These are phyloP conservation scores for Lytechinus pictus DNA, from an alignment of 35 echinoderm and acorn worm genomes.

Conservation along the genomic window DNA sequence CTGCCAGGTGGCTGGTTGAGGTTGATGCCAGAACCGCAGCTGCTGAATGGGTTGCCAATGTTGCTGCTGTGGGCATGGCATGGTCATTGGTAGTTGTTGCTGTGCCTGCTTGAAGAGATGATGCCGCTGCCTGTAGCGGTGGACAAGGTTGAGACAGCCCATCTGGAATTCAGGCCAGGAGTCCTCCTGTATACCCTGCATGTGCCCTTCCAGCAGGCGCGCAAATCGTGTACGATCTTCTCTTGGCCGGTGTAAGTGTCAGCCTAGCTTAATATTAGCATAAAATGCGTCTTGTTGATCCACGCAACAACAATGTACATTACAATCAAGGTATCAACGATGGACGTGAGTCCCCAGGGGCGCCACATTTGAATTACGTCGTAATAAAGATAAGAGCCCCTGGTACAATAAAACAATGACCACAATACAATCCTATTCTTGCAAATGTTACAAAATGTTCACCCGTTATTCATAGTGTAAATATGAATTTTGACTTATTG, in stretches of 20 bases:
- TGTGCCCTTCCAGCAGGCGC: slow-evolving; percentile 71
- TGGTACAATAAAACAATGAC: too few relatives aligned
- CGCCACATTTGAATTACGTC: too few relatives aligned
- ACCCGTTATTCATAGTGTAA: too few relatives aligned
- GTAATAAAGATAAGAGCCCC: too few relatives aligned
- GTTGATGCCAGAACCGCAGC: slow-evolving; percentile 65
- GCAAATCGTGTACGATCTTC: slow-evolving; percentile 64
- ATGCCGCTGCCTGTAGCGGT: slow-evolving; percentile 52
- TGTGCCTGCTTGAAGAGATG: slow-evolving; percentile 43
- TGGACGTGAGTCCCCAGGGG: slow-evolving; percentile 35
- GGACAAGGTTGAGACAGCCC: slow-evolving; percentile 69
- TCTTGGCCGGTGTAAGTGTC: slow-evolving; percentile 58
- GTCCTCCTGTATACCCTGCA: slow-evolving; percentile 70
- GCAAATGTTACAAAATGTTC: too few relatives aligned
- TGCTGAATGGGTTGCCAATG: slow-evolving; percentile 34
- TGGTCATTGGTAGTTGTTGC: slow-evolving; percentile 57
- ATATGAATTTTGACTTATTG: too few relatives aligned
- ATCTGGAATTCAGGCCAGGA: slow-evolving; percentile 68
- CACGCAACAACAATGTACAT: slow-evolving; percentile 43
- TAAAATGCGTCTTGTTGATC: slow-evolving; percentile 46
- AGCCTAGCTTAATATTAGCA: slow-evolving; percentile 62
- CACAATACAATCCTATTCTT: too few relatives aligned
- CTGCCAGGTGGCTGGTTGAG: slow-evolving; percentile 64
- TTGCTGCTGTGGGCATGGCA: slow-evolving; percentile 51
- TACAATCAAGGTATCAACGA: slow-evolving; percentile 47